These are phyloP conservation scores for Acrobasis repandana DNA, from an alignment of 2,888 invertebrate genomes.

Conservation along the genomic window DNA sequence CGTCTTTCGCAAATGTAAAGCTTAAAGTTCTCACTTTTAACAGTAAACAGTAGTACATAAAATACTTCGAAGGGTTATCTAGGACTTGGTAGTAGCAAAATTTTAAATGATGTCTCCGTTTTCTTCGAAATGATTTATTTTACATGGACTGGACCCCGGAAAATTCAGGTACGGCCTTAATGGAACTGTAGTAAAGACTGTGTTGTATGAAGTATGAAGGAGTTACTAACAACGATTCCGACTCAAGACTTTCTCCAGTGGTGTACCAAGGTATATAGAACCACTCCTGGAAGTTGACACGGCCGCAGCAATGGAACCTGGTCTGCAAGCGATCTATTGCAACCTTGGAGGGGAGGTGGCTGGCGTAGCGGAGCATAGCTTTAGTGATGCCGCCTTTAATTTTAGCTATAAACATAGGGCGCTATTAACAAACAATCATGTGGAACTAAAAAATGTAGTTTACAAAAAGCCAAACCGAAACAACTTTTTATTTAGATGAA, in stretches of 20 bases:
- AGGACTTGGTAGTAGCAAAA: too few relatives aligned
- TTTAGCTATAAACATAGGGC: conserved; percentile 52
- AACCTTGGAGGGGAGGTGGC: conserved; percentile 77
- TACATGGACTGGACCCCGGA: too few relatives aligned
- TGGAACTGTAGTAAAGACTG: too few relatives aligned
- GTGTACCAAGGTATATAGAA: conserved; percentile 83
- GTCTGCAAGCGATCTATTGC: conserved; percentile 84
- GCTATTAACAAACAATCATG: not conserved
- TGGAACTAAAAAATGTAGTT: not conserved
- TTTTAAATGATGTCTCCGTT: too few relatives aligned
- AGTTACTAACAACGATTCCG: conserved; percentile 47
- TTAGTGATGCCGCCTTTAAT: conserved; percentile 82
- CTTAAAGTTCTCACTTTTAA: too few relatives aligned
- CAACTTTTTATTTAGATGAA: too few relatives aligned
- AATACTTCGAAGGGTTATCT: too few relatives aligned
- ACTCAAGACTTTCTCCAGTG: conserved; percentile 47
- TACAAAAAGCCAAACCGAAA: too few relatives aligned
- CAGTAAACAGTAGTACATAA: too few relatives aligned
- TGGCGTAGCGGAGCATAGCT: conserved; percentile 82
- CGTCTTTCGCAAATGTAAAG: too few relatives aligned
- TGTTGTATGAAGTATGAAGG: not conserved
- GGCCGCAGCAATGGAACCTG: conserved; percentile 85
- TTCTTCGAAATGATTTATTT: too few relatives aligned
- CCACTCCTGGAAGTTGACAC: conserved; percentile 84
- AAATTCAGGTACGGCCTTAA: too few relatives aligned